Evolutionary conservation across 2,797 vertebrate genomes (phyloP).

Genomic region (Iguana delicatissima): DNA sequence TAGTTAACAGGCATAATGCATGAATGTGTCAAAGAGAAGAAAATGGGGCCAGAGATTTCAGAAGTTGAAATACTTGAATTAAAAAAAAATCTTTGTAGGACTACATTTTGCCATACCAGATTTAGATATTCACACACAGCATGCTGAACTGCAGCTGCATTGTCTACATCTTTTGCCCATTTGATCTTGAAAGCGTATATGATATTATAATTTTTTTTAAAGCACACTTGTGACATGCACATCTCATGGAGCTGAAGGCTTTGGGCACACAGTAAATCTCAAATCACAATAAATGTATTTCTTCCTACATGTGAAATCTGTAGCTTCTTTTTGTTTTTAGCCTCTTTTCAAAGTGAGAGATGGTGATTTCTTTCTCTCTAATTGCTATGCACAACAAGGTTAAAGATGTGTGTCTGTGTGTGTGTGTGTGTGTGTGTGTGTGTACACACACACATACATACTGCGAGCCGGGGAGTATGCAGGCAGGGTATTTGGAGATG

Average conservation of each 20-base stretch:
- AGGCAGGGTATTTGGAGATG: slow-evolving; percentile 71
- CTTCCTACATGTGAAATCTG: slow-evolving; percentile 58
- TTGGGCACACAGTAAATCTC: slow-evolving; percentile 57
- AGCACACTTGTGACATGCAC: slow-evolving; percentile 39
- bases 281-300: slow-evolving; percentile 20
- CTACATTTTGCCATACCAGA: slow-evolving; percentile 26
- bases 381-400: slow-evolving; percentile 64
- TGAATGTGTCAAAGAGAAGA: slow-evolving; percentile 74
- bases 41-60: slow-evolving; percentile 69
- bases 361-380: slow-evolving; percentile 69
- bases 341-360: slow-evolving; percentile 62
- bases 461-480: too few species aligned
- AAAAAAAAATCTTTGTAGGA: slow-evolving; percentile 37
- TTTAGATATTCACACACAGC: neutral
- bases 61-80: slow-evolving; percentile 57
- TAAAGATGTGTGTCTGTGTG: too few species aligned
- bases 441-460: too few species aligned
- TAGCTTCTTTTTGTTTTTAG: slow-evolving; percentile 68
- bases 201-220: slow-evolving; percentile 72
- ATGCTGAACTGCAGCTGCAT: neutral
- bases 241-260: slow-evolving; percentile 51
- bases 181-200: slow-evolving; percentile 67
- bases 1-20: slow-evolving; percentile 71
- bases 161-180: slow-evolving; percentile 59
- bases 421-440: too few species aligned